Percentiles rank a stretch among this genome's conserved stretches.
These are phyloP conservation scores for Montipora foliosa DNA, from an alignment of 64 coral and sea anemone species.

Conservation along the genomic window DNA sequence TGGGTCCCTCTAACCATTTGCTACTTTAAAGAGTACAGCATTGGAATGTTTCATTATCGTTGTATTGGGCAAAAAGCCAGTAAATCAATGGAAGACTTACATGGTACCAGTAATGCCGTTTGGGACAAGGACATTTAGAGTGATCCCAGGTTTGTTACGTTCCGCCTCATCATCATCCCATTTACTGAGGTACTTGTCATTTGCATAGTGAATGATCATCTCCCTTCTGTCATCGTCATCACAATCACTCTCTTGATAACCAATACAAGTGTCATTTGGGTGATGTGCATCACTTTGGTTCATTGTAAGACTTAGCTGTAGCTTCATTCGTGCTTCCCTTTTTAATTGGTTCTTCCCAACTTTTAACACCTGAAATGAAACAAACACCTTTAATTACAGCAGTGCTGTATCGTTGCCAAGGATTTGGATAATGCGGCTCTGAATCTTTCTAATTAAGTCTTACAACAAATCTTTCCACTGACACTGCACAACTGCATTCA, in stretches of 20 bases:
- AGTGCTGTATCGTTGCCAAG: too few species aligned
- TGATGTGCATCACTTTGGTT: not conserved
- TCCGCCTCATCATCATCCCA: constrained; percentile 56
- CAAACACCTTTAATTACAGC: too few species aligned
- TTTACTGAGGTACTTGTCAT: constrained; percentile 85
- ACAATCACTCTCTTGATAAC: constrained; percentile 42
- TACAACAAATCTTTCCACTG: too few species aligned
- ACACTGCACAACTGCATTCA: too few species aligned
- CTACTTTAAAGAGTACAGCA: too few species aligned
- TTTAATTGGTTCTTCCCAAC: not conserved
- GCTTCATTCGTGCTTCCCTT: not conserved
- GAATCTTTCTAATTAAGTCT: too few species aligned
- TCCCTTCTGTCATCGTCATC: constrained; percentile 81
- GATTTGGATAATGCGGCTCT: too few species aligned
- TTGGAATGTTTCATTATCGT: too few species aligned
- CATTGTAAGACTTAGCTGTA: not conserved
- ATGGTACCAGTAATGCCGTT: too few species aligned
- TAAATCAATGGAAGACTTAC: not conserved
- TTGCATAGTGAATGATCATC: constrained; percentile 85
- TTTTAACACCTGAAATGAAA: not conserved
- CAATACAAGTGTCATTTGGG: not conserved
- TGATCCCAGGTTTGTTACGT: not conserved
- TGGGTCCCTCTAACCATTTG: too few species aligned
- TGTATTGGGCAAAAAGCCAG: too few species aligned
- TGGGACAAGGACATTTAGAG: not conserved